Evolutionary conservation across 2,113 vertebrate species (phyloP).

Genomic region (Hassar affinis): DNA sequence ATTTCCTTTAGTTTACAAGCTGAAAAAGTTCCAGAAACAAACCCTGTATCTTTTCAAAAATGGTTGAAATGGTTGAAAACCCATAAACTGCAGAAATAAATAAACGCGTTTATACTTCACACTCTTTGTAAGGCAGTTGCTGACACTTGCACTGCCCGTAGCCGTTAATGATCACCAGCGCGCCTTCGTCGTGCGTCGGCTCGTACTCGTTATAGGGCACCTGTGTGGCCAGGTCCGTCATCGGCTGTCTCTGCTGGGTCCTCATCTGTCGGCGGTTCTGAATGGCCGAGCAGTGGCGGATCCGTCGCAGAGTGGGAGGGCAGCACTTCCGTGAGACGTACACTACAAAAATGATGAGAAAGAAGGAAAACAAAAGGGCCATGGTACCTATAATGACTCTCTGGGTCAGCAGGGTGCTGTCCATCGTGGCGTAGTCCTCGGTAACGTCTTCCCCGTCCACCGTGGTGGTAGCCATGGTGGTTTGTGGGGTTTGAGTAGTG

Average conservation of each 20-base stretch:
- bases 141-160: constrained; percentile 99
- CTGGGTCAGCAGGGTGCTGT: constrained; percentile 95
- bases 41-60: constrained; percentile 76
- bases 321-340: constrained; percentile 98
- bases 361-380: constrained; percentile 98
- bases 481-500: constrained; percentile 67
- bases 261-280: constrained; percentile 97
- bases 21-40: constrained; percentile 65
- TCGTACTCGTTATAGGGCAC: constrained; percentile 98
- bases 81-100: constrained; percentile 73
- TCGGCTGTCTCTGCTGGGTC: constrained; percentile 94
- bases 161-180: constrained; percentile 97
- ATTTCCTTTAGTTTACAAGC: constrained; percentile 53
- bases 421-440: constrained; percentile 83
- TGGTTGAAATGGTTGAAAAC: constrained; percentile 71
- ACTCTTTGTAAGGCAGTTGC: constrained; percentile 99
- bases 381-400: constrained; percentile 98
- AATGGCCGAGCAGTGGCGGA: constrained; percentile 96
- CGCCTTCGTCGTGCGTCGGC: constrained; percentile 92
- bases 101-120: constrained; percentile 92
- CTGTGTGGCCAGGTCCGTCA: constrained; percentile 95
- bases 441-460: constrained; percentile 83
- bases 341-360: constrained; percentile 99
- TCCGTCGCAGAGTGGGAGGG: constrained; percentile 93
- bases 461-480: constrained; percentile 64